These are phyloP conservation scores for Himalopsyche anomala DNA, from an alignment of 2,888 invertebrate genomes.

Conservation along the genomic window DNA sequence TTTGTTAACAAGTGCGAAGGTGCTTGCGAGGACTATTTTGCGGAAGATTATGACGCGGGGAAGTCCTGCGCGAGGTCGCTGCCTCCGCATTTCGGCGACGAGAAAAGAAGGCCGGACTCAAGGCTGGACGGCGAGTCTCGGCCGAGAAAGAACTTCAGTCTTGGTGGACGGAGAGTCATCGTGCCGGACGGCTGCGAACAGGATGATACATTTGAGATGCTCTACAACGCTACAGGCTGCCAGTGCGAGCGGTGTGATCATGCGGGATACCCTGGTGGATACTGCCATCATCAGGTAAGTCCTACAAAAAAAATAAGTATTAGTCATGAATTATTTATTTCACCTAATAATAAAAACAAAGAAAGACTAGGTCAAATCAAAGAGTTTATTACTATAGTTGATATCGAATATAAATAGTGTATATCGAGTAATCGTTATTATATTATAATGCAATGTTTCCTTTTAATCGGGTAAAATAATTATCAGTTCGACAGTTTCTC, in stretches of 20 bases:
- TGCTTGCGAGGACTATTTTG: constrained; percentile 56
- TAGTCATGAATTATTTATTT: no score
- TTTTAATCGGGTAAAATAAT: no score
- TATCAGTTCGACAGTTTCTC: no score
- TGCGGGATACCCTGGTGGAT: constrained; percentile 63
- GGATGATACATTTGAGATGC: constrained; percentile 64
- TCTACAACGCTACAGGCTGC: constrained; percentile 63
- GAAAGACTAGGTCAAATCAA: not conserved
- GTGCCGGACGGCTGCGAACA: constrained; percentile 64
- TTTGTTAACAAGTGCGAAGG: constrained; percentile 60
- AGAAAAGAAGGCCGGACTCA: constrained; percentile 54
- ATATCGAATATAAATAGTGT: no score
- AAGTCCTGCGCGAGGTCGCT: constrained; percentile 62
- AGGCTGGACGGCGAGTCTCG: constrained; percentile 56
- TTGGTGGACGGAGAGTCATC: constrained; percentile 63
- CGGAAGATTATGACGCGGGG: constrained; percentile 55
- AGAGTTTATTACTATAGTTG: not conserved
- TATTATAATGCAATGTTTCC: no score
- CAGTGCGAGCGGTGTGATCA: constrained; percentile 64
- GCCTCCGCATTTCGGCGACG: constrained; percentile 64
- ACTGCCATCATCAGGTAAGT: constrained; percentile 62
- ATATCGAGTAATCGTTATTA: no score
- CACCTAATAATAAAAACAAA: not conserved
- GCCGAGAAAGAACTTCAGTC: constrained; percentile 60
- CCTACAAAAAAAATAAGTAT: not conserved